Evolutionary conservation across 1,140 invertebrate genomes (phyloP), one percentile per base, ranked within the genome.

Genomic region (Hyles euphorbiae): DNA sequence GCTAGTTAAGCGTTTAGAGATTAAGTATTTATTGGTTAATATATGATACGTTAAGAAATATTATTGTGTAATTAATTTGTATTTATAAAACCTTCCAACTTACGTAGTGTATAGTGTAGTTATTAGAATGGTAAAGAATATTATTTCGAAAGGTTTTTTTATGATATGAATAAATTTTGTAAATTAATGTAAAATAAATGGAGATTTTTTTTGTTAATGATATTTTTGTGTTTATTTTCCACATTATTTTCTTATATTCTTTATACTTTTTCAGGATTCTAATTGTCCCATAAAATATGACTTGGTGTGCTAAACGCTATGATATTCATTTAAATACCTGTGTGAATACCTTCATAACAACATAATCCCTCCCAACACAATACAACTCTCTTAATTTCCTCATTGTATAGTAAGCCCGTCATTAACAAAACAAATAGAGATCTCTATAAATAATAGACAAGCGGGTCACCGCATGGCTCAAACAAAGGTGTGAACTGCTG

Each of bases 141-240:
- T 63, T 51, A 58, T 61, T 53, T 60, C 8, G 33, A 45, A 58
- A 58, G 22, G 47, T 48, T 48, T 12, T 48, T 52, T 10, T 52
- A 52, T 52, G 10, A 34, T 34, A 34, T 52, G 22, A 34, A 45
- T 56, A 76, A 81, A 71, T 83, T 68, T 74, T 88, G 85, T 88
- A 88, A 87, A 88, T 83, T 88, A 83, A 83, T 86, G 85, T 88
- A 88, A 88, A 88, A 86, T 86, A 84, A 88, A 87, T 65, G 72
- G 82, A 84, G 78, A 87, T 86, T 84, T 79, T 76, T 81, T 84
- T 85, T 87, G 81, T 86, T 87, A 82, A 80, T 58, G 70, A 76
- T 78, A 54, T 44, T 54, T 58, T 57, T 50, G 62, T 58, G 50
- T 73, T 63, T 63, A 11, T 65, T 65, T 56, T 51, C 12, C 45